phyloP scores from a whole-genome alignment of 2,113 vertebrate species.

The Myotis lucifugus region DNA sequence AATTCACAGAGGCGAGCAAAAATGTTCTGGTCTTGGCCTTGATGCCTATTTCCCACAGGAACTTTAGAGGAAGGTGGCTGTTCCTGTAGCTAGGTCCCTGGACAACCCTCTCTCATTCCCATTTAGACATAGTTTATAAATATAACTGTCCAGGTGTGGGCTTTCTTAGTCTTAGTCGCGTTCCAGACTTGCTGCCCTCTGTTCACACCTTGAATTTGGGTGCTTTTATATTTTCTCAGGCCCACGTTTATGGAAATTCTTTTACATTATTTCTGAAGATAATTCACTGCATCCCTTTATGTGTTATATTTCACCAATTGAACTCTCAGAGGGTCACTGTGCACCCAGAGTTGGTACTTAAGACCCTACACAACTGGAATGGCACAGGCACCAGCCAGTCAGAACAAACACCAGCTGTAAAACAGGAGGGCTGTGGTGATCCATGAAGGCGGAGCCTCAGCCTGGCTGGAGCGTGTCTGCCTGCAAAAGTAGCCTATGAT shows the following conservation, averaged over 20 bases:
- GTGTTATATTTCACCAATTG: neutral
- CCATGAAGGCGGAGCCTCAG: neutral
- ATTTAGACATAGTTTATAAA: neutral
- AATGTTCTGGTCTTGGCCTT: neutral
- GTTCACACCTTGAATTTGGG: neutral
- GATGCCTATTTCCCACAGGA: neutral
- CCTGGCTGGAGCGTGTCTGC: too few species aligned
- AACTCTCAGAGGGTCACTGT: neutral
- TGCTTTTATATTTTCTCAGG: neutral
- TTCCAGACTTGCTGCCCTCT: neutral
- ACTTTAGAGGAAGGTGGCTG: neutral
- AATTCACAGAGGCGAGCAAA: neutral
- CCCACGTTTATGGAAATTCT: neutral
- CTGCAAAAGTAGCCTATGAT: neutral
- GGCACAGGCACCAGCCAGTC: neutral
- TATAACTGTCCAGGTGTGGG: neutral
- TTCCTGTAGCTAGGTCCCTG: neutral
- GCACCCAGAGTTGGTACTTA: neutral
- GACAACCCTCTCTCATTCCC: neutral
- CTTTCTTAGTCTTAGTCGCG: neutral
- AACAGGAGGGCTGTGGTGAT: fast-evolving
- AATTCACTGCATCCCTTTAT: neutral
- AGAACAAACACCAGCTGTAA: neutral
- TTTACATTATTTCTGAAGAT: neutral
- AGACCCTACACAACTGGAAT: neutral